Conservation (phyloP, 2,888 invertebrate genomes). For the Phaonia tiefii region DNA sequence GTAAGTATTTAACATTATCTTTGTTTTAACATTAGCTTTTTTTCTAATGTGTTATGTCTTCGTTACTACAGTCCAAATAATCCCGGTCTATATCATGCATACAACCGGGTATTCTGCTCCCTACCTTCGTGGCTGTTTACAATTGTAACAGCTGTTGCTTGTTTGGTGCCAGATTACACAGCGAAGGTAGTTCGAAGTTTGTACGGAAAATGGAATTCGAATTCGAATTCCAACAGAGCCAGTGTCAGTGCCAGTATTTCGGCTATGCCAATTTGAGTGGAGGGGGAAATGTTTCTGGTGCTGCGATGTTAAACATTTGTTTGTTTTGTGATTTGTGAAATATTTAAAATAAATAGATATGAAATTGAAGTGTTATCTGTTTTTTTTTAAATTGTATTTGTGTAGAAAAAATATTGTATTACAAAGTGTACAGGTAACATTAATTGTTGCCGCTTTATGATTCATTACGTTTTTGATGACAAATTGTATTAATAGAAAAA, state of each 20-base stretch:
- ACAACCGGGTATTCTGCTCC: constrained; percentile 82
- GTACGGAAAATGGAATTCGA: constrained; percentile 25
- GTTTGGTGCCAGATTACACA: constrained; percentile 83
- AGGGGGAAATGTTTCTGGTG: neutral
- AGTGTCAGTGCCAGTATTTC: neutral
- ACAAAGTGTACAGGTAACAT: neutral
- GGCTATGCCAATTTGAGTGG: neutral
- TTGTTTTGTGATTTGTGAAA: constrained; percentile 7
- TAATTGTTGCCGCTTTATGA: neutral
- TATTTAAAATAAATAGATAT: constrained; percentile 25
- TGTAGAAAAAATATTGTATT: neutral
- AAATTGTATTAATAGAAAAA: neutral
- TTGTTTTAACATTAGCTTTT: neutral
- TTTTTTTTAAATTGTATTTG: neutral
- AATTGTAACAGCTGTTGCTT: constrained; percentile 80
- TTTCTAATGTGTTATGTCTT: neutral
- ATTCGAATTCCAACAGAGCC: too few species aligned
- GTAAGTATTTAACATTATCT: constrained; percentile 81
- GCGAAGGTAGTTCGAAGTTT: constrained; percentile 55
- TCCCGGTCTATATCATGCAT: constrained; percentile 83
- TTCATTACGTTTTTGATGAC: neutral
- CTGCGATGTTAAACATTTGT: neutral
- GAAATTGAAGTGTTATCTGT: neutral
- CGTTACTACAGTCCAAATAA: constrained; percentile 79
- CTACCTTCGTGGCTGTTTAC: constrained; percentile 83